Base-by-base conservation (phyloP, 2,797 vertebrate species). In the Clarias platycephalus region DNA sequence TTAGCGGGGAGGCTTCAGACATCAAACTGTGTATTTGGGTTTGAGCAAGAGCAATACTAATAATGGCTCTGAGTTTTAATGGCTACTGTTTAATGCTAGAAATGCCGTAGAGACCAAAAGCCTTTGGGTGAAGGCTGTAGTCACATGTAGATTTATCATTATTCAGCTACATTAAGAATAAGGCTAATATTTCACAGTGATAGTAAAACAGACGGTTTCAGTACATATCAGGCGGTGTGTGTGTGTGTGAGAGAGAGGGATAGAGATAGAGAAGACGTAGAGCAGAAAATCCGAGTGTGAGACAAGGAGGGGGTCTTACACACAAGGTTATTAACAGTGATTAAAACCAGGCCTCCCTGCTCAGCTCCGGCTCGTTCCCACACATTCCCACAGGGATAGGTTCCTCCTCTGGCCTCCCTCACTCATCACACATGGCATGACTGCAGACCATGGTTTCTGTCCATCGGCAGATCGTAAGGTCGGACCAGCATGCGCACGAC, bases 281-380 rank as follows among this genome's bases (percentile, higher is more conserved):
- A 62, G 40, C 80, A 70, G 53, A 13, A 80, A 80, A 62, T 78
- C 63, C 63, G 70, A 68, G 70, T 49, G 70, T 58, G 44, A 85
- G 55, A 77, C 74, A 58, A 49, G 62, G 49, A 40, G 64, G 78
- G 53, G 84, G 81, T 81, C 64, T 82, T 68, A 12, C 62, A 78
- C 76, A 78, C 57, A 67, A 57, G 74, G 82, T 82, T 88, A 88
- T 88, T 88, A 88, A 77, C 74, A 64, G 49, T 89, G 87, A 90
- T 89, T 83, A 90, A 90, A 90, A 87, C 88, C 90, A 90, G 89
- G 53, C 77, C 79, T 78, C 80, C 44, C 53, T 77, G 49, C 57
- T 84, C 80, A 72, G 49, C 81, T 78, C 84, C 60, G 20, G 64
- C 55, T 76, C 64, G 71, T 80, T 80, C 68, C 85, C 88, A 89